Evolutionary conservation across 2,888 invertebrate genomes (phyloP).

Genomic region (Cremastinae sp.): DNA sequence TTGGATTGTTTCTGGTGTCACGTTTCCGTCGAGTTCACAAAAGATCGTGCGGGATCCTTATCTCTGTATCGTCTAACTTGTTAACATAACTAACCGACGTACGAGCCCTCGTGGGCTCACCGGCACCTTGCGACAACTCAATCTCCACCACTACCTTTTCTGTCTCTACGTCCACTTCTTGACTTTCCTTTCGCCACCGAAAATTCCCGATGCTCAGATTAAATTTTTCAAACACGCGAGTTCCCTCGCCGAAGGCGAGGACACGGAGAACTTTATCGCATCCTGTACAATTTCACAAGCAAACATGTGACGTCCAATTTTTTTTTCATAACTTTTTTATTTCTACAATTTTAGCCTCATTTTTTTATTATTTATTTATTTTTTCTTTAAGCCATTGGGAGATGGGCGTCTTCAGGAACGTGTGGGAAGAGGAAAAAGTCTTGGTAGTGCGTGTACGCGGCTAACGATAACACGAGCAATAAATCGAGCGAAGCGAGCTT

Average conservation of each 20-base stretch:
- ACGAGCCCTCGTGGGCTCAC: constrained; percentile 68
- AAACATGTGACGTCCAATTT: no score
- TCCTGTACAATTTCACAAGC: no score
- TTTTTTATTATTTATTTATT: constrained; percentile 31
- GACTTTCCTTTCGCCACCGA: constrained; percentile 51
- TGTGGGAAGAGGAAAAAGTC: constrained; percentile 48
- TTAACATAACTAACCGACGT: constrained; percentile 78
- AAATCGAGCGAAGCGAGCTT: constrained; percentile 72
- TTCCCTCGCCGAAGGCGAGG: constrained; percentile 25
- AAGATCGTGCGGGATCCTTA: constrained; percentile 78
- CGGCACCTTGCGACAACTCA: constrained; percentile 74
- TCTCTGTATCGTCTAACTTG: constrained; percentile 79
- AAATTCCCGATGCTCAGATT: constrained; percentile 32
- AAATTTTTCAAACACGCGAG: constrained; percentile 10
- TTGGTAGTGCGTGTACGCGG: constrained; percentile 46
- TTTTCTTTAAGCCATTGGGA: constrained; percentile 34
- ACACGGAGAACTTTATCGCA: constrained; percentile 4
- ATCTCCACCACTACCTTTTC: constrained; percentile 60
- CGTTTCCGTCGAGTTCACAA: constrained; percentile 77
- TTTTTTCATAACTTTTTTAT: constrained; percentile 3
- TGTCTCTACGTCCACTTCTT: constrained; percentile 31
- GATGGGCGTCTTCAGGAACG: constrained; percentile 34
- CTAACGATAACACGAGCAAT: constrained; percentile 69
- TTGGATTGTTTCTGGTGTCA: constrained; percentile 76
- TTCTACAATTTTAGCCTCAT: constrained; percentile 11